Percentiles rank a stretch among this genome's conserved stretches.
These are phyloP conservation scores for Rhyacichthys aspro DNA, from an alignment of 2,797 vertebrate species.

Conservation along the genomic window DNA sequence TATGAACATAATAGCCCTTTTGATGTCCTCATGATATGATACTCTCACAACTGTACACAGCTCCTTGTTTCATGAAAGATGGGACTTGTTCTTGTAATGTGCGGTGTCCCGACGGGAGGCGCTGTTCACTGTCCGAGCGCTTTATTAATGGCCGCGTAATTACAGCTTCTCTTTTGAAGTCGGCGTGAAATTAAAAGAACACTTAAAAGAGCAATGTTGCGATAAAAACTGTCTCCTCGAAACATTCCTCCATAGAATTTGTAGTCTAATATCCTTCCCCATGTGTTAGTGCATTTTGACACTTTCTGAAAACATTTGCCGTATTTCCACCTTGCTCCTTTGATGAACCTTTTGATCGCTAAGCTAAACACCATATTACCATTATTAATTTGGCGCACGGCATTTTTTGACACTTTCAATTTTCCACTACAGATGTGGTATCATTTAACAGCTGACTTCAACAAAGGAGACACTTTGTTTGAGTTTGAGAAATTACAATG, in stretches of 20 bases:
- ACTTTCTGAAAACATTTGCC: conserved; percentile 34
- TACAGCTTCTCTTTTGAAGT: conserved; percentile 5
- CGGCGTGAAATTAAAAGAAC: too few species aligned
- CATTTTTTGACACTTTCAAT: conserved; percentile 62
- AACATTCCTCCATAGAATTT: neutral
- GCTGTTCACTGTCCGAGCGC: conserved; percentile 12
- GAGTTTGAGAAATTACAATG: conserved; percentile 75
- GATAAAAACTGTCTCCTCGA: neutral
- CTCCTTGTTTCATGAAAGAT: conserved; percentile 34
- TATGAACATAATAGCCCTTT: conserved; percentile 31
- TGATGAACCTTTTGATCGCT: conserved; percentile 51
- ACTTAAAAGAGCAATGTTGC: neutral
- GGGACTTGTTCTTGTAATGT: conserved; percentile 4
- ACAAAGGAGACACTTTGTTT: conserved; percentile 80
- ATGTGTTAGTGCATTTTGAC: conserved; percentile 18
- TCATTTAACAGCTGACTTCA: conserved; percentile 72
- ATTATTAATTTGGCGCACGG: conserved; percentile 50
- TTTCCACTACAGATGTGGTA: conserved; percentile 69
- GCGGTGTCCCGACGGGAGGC: conserved; percentile 36
- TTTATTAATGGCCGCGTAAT: conserved; percentile 1
- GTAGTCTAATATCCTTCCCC: neutral
- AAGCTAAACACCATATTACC: conserved; percentile 37
- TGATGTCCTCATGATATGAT: conserved; percentile 30
- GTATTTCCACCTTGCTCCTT: conserved; percentile 34
- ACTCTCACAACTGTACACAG: conserved; percentile 39